These are phyloP conservation scores for Cerceris ruficornis DNA, from an alignment of 2,888 invertebrate genomes.

Conservation along the genomic window DNA sequence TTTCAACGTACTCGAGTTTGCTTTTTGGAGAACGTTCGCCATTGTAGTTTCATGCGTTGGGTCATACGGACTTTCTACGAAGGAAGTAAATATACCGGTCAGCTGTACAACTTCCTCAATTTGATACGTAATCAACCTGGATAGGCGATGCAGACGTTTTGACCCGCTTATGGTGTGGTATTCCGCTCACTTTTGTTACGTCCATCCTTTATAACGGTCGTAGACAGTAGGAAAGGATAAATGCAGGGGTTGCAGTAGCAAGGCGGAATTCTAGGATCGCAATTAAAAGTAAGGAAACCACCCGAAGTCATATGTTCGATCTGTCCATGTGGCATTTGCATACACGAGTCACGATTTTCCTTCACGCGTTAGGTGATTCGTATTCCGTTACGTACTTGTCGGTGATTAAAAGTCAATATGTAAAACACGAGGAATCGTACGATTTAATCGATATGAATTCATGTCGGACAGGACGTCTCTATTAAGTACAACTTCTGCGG, in stretches of 20 bases:
- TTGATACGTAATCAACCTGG: constrained; percentile 7
- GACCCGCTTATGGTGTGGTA: constrained; percentile 11
- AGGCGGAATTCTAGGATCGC: background rate
- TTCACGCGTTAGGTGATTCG: background rate
- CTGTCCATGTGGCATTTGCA: constrained; percentile 26
- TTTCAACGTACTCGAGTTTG: no score
- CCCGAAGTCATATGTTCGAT: background rate
- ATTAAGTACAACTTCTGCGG: background rate
- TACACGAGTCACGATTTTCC: constrained; percentile 25
- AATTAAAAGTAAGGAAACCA: constrained; percentile 18
- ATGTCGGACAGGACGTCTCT: background rate
- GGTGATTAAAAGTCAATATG: background rate
- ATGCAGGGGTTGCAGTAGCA: background rate
- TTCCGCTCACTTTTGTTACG: constrained; percentile 27
- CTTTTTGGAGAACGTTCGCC: no score
- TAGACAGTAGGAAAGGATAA: background rate
- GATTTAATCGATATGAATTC: background rate
- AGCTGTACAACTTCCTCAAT: constrained; percentile 13
- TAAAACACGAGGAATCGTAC: background rate
- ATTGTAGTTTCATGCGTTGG: no score
- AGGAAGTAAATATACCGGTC: constrained; percentile 2
- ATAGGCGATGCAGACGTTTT: constrained; percentile 18
- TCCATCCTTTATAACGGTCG: constrained; percentile 13
- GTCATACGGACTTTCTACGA: constrained; percentile 7
- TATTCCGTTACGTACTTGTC: background rate